phyloP scores from a whole-genome alignment of 2,888 invertebrate species.

The Peribatodes rhomboidaria region DNA sequence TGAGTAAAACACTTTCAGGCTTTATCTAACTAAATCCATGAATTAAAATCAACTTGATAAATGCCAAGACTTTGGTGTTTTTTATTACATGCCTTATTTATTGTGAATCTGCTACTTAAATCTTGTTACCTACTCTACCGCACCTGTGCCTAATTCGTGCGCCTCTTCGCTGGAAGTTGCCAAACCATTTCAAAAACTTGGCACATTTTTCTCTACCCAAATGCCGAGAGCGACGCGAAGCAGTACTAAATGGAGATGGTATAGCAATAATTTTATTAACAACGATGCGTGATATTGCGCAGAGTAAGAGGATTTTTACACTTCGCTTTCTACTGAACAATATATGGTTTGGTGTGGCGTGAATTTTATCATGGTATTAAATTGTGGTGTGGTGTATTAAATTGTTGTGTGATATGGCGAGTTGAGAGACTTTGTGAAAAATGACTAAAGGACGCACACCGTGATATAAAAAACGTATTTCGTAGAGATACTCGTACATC shows the following conservation, averaged over 20 bases:
- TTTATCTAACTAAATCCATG: no score
- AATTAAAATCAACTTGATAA: no score
- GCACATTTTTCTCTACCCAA: slow-evolving; percentile 53
- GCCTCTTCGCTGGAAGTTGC: slow-evolving; percentile 32
- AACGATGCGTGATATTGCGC: neutral
- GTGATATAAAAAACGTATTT: no score
- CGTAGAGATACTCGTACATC: no score
- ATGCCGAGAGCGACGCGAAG: slow-evolving; percentile 2
- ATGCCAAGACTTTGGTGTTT: neutral
- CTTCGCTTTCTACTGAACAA: neutral
- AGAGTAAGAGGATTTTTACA: neutral
- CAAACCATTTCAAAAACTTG: slow-evolving; percentile 59
- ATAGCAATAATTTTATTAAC: neutral
- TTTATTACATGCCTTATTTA: neutral
- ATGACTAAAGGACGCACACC: no score
- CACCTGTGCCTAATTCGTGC: slow-evolving; percentile 33
- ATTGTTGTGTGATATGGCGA: no score
- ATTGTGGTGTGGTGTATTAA: no score
- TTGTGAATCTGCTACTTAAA: neutral
- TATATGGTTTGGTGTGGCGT: no score
- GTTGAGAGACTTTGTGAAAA: no score
- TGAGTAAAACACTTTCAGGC: no score
- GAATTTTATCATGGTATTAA: no score
- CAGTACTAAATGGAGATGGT: neutral
- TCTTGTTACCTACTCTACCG: slow-evolving; percentile 5